phyloP scores from a whole-genome alignment of 2,888 invertebrate species.

The Cryptosula pallasiana region DNA sequence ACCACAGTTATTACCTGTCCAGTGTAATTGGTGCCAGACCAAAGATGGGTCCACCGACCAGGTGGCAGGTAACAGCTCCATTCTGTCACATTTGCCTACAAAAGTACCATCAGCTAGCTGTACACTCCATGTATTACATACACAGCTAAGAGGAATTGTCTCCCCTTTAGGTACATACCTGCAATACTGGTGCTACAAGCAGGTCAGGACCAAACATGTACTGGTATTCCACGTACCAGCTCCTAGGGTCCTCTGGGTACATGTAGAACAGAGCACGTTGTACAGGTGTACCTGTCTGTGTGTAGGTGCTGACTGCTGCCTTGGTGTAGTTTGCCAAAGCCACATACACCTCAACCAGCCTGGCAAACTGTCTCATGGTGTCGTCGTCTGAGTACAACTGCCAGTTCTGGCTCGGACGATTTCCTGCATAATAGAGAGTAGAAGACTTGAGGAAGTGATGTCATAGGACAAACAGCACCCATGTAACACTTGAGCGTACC shows the following conservation, averaged over 20 bases:
- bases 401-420: constrained; percentile 35
- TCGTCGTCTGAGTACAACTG: constrained; percentile 36
- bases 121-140: too few species aligned
- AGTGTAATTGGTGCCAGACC: constrained; percentile 30
- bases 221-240: constrained; percentile 34
- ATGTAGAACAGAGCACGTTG: constrained; percentile 41
- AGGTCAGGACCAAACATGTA: constrained; percentile 44
- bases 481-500: too few species aligned
- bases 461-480: too few species aligned
- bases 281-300: constrained; percentile 35
- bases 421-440: too few species aligned
- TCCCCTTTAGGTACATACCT: too few species aligned
- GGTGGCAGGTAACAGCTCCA: constrained; percentile 37
- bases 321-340: constrained; percentile 37
- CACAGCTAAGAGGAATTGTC: too few species aligned
- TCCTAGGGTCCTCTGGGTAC: constrained; percentile 34
- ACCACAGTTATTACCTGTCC: constrained; percentile 29
- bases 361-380: constrained; percentile 33
- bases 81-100: constrained; percentile 29
- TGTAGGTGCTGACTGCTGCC: constrained; percentile 30
- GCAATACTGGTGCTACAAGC: constrained; percentile 41
- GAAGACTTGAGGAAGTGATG: too few species aligned
- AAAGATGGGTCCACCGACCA: constrained; percentile 38
- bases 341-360: constrained; percentile 34
- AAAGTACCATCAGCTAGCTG: too few species aligned